Conservation (phyloP, 92 coral and sea anemone species). For the Palythoa caribaeorum region DNA sequence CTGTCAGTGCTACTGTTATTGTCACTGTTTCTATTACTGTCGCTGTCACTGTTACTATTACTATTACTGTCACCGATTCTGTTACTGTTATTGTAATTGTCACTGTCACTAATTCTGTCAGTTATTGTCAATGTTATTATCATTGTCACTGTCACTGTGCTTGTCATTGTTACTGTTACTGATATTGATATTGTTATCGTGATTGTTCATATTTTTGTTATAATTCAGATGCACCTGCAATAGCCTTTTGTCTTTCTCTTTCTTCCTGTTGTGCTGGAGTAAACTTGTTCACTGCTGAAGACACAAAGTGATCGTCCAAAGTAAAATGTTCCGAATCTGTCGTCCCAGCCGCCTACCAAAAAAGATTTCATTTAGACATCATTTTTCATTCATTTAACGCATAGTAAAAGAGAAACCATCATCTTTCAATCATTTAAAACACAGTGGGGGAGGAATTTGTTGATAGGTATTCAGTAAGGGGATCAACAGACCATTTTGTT, state of each 20-base stretch:
- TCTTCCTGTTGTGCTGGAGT: slow-evolving; percentile 90
- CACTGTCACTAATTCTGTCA: too few relatives aligned
- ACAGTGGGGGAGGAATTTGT: too few relatives aligned
- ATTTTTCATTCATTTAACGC: not conserved
- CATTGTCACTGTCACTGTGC: not conserved
- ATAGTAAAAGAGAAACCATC: not conserved
- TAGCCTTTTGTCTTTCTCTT: slow-evolving; percentile 87
- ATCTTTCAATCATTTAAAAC: too few relatives aligned
- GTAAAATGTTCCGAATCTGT: slow-evolving; percentile 87
- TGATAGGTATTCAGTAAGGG: too few relatives aligned
- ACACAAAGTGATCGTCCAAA: slow-evolving; percentile 94
- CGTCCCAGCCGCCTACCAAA: slow-evolving; percentile 69
- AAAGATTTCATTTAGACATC: not conserved
- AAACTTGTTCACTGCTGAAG: slow-evolving; percentile 89
- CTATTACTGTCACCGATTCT: too few relatives aligned
- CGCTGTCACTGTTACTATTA: too few relatives aligned
- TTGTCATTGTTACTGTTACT: not conserved
- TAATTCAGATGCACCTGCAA: slow-evolving; percentile 72
- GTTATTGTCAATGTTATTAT: not conserved
- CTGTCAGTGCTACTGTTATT: too few relatives aligned
- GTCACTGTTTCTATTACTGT: too few relatives aligned
- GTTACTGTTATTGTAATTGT: too few relatives aligned
- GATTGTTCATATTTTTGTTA: not conserved
- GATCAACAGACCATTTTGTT: too few relatives aligned
- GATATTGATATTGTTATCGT: not conserved